Evolutionary conservation across 1,140 invertebrate genomes (phyloP).

Genomic region (Atta texana): DNA sequence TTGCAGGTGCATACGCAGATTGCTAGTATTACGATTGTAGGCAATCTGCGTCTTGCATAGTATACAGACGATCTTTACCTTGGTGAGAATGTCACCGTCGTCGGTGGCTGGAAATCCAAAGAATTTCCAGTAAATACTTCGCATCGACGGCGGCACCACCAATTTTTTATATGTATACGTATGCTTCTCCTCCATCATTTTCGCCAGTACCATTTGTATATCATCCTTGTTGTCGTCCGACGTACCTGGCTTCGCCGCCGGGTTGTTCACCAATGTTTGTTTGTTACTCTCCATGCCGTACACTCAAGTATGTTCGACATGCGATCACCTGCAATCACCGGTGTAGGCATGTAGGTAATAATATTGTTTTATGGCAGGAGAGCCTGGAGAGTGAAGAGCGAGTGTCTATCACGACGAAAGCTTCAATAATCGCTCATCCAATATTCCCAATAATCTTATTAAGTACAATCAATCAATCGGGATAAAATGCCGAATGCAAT

Average conservation of each 20-base stretch:
- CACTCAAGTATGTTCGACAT: neutral
- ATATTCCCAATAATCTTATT: no score
- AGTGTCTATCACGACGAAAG: no score
- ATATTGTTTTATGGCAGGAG: no score
- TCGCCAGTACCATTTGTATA: constrained; percentile 81
- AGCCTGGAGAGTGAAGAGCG: no score
- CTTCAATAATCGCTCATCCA: no score
- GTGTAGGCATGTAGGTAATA: neutral
- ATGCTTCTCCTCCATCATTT: constrained; percentile 85
- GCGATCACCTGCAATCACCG: neutral
- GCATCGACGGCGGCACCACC: constrained; percentile 88
- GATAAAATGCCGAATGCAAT: no score
- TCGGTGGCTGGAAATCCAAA: constrained; percentile 89
- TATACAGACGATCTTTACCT: constrained; percentile 88
- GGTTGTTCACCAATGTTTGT: constrained; percentile 46
- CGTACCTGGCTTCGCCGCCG: constrained; percentile 23
- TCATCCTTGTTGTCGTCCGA: constrained; percentile 74
- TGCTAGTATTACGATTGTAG: constrained; percentile 89
- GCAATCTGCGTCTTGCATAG: constrained; percentile 88
- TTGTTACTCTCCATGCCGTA: constrained; percentile 70
- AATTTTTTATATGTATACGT: constrained; percentile 86
- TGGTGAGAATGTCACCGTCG: constrained; percentile 88
- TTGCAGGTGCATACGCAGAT: constrained; percentile 88
- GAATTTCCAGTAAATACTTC: constrained; percentile 89
- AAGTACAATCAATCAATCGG: no score